Evolutionary conservation across 2,888 invertebrate genomes (phyloP), one percentile per base, ranked within the genome.

Genomic region (Periphyllus acericola): DNA sequence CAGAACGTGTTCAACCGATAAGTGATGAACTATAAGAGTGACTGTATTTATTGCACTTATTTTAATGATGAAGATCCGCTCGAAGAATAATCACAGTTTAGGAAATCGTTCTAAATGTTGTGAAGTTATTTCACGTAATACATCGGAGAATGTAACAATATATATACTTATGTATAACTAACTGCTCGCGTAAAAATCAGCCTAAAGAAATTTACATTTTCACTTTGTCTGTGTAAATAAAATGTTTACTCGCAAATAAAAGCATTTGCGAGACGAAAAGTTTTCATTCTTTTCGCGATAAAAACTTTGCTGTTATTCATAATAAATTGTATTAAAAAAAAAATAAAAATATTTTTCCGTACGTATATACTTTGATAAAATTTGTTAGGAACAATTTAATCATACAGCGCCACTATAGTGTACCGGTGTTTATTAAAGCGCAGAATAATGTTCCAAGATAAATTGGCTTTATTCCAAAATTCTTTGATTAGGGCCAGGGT

Each of bases 371-470:
- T 0, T 34, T 29, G 36, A 83, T 83, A 83, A 75, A 83, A 83
- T 75, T 75, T 21, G n/a, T 34, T 36, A 11, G 11, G 55, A 11
- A 40, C 60, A 14, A 66, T 83, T 75, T 75, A 83, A 83, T 66
- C 83, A 40, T 75, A n/a, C n/a, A 83, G 66, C n/a, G 40, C 75
- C 60, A 36, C 36, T 17, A n/a, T n/a, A 2, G 25, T 34, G 29
- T 83, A 72, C 55, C 29, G 8, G 75, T 66, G 75, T 84, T 84
- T 46, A 84, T 84, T 76, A 84, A 66, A 66, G 19, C 14, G n/a
- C 9, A 32, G 17, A 76, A 84, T 84, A 76, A 84, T 66, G 66
- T 68, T 46, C 66, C 76, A 19, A 84, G 46, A 84, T 46, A 66
- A 66, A 76, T n/a, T 84, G 76, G 84, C 66, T 9, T 14, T 19